Evolutionary conservation across 2,113 vertebrate species (phyloP).

Genomic region (Collichthys lucidus): DNA sequence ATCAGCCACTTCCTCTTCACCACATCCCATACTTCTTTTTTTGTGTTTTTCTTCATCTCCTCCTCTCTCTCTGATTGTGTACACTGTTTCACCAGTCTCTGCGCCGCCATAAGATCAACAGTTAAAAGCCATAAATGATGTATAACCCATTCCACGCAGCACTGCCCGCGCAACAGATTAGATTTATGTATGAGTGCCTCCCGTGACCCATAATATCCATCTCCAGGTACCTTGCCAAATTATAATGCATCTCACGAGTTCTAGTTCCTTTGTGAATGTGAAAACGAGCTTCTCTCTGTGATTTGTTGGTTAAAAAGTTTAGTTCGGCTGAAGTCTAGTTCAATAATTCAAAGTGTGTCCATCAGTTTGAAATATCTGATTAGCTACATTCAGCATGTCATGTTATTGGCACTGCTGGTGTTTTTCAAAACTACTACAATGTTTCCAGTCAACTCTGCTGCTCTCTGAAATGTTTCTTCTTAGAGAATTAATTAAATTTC

Average conservation of each 20-base stretch:
- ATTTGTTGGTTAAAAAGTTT: conserved; percentile 12
- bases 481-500: neutral
- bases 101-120: conserved; percentile 41
- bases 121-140: conserved; percentile 66
- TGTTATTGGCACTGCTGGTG: neutral
- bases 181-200: conserved; percentile 61
- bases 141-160: conserved; percentile 60
- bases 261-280: conserved; percentile 8
- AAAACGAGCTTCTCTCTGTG: conserved; percentile 22
- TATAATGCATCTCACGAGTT: conserved; percentile 33
- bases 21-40: conserved; percentile 4
- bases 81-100: conserved; percentile 23
- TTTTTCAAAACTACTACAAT: neutral
- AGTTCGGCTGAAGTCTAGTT: neutral
- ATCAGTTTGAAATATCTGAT: neutral
- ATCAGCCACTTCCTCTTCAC: conserved; percentile 13
- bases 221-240: conserved; percentile 33
- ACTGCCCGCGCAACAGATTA: conserved; percentile 48
- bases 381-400: neutral
- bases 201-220: conserved; percentile 52
- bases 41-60: neutral
- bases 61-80: conserved; percentile 41
- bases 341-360: neutral
- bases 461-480: neutral
- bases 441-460: neutral